Evolutionary conservation across 2,113 vertebrate genomes (phyloP), one percentile per base, ranked within the genome.

Genomic region (Chinchilla lanigera): DNA sequence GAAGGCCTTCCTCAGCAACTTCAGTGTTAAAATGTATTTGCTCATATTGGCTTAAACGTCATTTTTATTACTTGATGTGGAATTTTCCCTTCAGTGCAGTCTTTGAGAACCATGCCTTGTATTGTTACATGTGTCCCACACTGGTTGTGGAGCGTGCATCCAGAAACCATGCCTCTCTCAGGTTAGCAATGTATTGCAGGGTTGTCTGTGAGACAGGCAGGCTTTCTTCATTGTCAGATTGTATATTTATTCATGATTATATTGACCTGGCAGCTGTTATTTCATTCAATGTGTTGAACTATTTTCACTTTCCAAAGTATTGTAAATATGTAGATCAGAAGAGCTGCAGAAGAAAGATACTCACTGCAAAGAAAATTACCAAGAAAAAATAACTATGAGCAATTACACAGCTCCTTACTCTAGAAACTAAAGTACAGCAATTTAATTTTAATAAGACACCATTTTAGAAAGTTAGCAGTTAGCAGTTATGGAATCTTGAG

Each of bases 291-390:
- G 61, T 75, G 22, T 50, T 41, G 19, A 35, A 47, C 78, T 1
- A n/a, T 44, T 90, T 88, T 4, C 24, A 78, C 73, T 93, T 89
- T 93, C 50, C 17, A 88, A 65, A 88, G 22, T 93, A 26, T 30
- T 94, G 10, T 67, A 24, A 65, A 2, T 11, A 44, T 28, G 3
- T 17, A 67, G 13, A 20, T 90, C 10, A 50, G 58, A 78, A 81
- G 9, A 2, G 6, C 19, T 94, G 5, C 16, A 22, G 19, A 86
- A 73, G 44, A 12, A 61, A 8, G 26, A n/a, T 30, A 38, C 11
- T 93, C 47, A 61, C 26, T 86, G 47, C 35, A 26, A 84, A 94
- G 82, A 96, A 69, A 91, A 61, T 89, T 63, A 77, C 5, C 41
- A 78, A 92, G 33, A 30, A 89, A 60, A 24, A 38, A 20, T 11